A percentile compares a stretch with the other conserved stretches of the same genome.
Evolutionary conservation across 1,140 invertebrate species (phyloP).

Genomic region (Colletes gigas): DNA sequence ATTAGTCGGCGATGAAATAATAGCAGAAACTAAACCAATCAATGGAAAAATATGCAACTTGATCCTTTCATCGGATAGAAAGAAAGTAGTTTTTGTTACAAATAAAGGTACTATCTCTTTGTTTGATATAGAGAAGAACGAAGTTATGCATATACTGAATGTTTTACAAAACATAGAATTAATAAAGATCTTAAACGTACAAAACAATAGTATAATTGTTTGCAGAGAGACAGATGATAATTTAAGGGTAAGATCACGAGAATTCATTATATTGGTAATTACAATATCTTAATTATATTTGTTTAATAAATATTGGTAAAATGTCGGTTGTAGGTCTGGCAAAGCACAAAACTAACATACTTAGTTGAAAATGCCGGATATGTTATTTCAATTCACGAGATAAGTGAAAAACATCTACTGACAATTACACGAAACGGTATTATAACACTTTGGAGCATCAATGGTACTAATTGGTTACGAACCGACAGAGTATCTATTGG

Average conservation of each 20-base stretch:
- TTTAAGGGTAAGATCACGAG: conserved; percentile 62
- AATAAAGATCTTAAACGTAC: conserved; percentile 63
- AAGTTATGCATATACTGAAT: conserved; percentile 45
- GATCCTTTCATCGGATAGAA: conserved; percentile 62
- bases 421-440: conserved; percentile 68
- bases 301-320: neutral
- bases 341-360: conserved; percentile 31
- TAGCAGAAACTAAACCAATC: conserved; percentile 59
- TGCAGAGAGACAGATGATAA: conserved; percentile 60
- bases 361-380: conserved; percentile 57
- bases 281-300: conserved; percentile 4
- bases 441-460: conserved; percentile 68
- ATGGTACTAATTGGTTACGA: conserved; percentile 57
- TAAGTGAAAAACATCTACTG: conserved; percentile 62
- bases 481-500: conserved; percentile 33
- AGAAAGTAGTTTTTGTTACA: conserved; percentile 70
- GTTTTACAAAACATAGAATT: conserved; percentile 56
- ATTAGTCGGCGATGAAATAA: conserved; percentile 52
- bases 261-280: neutral
- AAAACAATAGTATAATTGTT: conserved; percentile 58
- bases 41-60: conserved; percentile 71
- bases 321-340: conserved; percentile 55
- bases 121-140: conserved; percentile 62
- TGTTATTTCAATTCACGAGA: conserved; percentile 66
- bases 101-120: conserved; percentile 62